phyloP scores from a whole-genome alignment of 37 sponge, comb jelly and placozoan species.

The Chondrilla cf. caribensis region DNA sequence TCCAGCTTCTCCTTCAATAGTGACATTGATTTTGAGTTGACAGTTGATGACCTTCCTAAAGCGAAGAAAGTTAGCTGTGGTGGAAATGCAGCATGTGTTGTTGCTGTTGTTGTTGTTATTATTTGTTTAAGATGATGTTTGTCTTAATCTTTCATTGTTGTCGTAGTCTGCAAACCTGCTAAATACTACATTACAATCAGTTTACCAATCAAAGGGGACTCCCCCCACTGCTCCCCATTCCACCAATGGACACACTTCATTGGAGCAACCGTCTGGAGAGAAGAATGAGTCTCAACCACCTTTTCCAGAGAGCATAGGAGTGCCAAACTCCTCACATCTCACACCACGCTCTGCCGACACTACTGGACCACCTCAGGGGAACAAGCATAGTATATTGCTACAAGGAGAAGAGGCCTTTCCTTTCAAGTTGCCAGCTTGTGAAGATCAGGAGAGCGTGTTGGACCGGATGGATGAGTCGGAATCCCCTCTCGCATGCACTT shows the following conservation, averaged over 20 bases:
- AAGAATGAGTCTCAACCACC: too few relatives aligned
- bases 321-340: not conserved
- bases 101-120: not conserved
- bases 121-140: not conserved
- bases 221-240: not conserved
- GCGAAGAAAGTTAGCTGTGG: not conserved
- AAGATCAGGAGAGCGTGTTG: too few relatives aligned
- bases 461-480: too few relatives aligned
- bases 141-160: not conserved
- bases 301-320: too few relatives aligned
- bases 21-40: not conserved
- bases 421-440: too few relatives aligned
- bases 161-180: constrained; percentile 12
- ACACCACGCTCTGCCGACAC: not conserved
- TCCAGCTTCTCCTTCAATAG: not conserved
- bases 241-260: too few relatives aligned
- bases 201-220: constrained; percentile 19
- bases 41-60: not conserved
- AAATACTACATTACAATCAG: constrained; percentile 9
- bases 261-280: too few relatives aligned
- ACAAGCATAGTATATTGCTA: too few relatives aligned
- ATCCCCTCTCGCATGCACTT: too few relatives aligned
- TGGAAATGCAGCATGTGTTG: not conserved
- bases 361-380: not conserved
- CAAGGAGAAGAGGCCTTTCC: too few relatives aligned